Evolutionary conservation across 2,113 vertebrate species (phyloP).

Genomic region (Gambusia holbrooki): DNA sequence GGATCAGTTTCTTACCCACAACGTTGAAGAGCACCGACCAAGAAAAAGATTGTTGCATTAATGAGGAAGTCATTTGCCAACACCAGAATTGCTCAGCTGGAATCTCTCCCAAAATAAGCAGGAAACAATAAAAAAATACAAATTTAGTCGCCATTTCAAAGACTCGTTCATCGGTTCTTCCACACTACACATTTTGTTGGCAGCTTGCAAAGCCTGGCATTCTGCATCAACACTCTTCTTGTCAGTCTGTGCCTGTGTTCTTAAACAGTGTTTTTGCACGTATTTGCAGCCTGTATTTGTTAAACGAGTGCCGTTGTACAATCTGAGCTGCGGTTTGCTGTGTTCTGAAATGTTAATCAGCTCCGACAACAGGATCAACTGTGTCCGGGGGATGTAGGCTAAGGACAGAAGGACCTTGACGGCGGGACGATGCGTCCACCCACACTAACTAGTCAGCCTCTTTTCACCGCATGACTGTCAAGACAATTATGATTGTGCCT

Average conservation of each 20-base stretch:
- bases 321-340: conserved; percentile 34
- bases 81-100: conserved; percentile 36
- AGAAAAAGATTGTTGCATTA: conserved; percentile 53
- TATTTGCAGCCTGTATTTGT: conserved; percentile 13
- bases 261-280: neutral
- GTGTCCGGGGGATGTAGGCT: conserved; percentile 61
- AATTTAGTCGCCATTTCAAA: conserved; percentile 26
- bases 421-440: conserved; percentile 53
- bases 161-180: conserved; percentile 14
- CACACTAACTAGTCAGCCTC: conserved; percentile 38
- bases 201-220: neutral
- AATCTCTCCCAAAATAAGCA: conserved; percentile 49
- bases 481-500: conserved; percentile 61
- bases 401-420: conserved; percentile 76
- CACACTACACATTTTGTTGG: neutral
- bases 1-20: conserved; percentile 29
- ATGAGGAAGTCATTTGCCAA: conserved; percentile 45
- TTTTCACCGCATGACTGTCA: conserved; percentile 60
- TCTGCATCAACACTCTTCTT: neutral
- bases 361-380: conserved; percentile 72
- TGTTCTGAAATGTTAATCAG: conserved; percentile 68
- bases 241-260: neutral
- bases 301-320: conserved; percentile 14
- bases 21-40: conserved; percentile 31
- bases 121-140: conserved; percentile 39